Evolutionary conservation across 2,113 vertebrate genomes (phyloP).

Genomic region (Elephantulus edwardii): DNA sequence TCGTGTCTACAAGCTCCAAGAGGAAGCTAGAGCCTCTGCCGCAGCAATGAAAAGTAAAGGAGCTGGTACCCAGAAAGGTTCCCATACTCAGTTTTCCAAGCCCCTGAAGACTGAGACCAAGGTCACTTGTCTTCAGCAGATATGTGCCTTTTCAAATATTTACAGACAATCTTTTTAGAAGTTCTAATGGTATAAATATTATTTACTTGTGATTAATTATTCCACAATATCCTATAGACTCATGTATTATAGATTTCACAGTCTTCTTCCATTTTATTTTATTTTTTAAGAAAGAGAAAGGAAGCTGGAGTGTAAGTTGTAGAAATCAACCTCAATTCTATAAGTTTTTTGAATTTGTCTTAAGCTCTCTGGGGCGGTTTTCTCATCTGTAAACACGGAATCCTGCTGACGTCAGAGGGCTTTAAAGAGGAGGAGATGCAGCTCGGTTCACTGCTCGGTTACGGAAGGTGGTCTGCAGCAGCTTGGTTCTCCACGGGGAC

Average conservation of each 20-base stretch:
- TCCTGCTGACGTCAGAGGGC: not conserved
- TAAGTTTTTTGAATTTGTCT: not conserved
- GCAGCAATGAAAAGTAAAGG: not conserved
- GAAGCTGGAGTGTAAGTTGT: not conserved
- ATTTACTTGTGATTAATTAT: not conserved
- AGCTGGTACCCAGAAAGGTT: not conserved
- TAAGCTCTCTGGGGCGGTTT: not conserved
- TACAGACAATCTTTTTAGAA: constrained; percentile 3
- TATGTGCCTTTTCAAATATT: not conserved
- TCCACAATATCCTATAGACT: not conserved
- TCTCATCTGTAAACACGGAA: not conserved
- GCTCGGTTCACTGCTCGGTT: not conserved
- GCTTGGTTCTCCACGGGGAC: not conserved
- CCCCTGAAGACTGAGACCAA: not conserved
- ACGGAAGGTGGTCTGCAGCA: not conserved
- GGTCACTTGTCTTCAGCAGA: not conserved
- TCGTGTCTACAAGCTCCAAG: not conserved
- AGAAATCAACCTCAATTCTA: not conserved
- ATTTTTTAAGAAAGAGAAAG: not conserved
- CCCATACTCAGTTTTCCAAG: not conserved
- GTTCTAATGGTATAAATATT: not conserved
- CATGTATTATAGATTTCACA: too few relatives aligned
- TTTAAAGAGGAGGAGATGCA: not conserved
- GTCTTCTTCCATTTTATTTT: too few relatives aligned
- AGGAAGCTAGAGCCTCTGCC: not conserved